Evolutionary conservation across 2,113 vertebrate genomes (phyloP).

Genomic region (Gulo gulo): DNA sequence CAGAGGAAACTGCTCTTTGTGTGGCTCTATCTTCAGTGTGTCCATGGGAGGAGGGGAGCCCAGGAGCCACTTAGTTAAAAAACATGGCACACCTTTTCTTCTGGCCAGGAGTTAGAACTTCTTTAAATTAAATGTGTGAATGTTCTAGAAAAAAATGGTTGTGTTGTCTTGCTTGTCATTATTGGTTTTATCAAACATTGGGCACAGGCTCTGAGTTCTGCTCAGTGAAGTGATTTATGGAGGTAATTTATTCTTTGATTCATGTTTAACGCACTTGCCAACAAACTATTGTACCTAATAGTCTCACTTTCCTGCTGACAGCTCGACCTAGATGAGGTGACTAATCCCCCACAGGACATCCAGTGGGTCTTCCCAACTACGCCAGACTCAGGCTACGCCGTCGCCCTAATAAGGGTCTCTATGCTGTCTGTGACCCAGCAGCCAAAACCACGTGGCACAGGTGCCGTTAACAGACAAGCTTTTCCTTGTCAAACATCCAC

Average conservation of each 20-base stretch:
- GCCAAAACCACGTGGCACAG: not conserved
- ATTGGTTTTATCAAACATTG: not conserved
- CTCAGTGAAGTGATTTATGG: not conserved
- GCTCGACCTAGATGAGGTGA: not conserved
- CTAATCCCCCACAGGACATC: not conserved
- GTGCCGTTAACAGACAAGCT: not conserved
- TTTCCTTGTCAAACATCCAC: not conserved
- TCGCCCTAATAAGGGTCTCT: not conserved
- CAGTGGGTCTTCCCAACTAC: not conserved
- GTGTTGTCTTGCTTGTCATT: not conserved
- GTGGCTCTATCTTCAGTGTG: too few species aligned
- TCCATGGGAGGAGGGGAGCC: not conserved
- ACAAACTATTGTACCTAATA: not conserved
- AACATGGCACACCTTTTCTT: not conserved
- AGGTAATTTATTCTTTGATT: not conserved
- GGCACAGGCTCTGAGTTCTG: not conserved
- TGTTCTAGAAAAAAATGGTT: not conserved
- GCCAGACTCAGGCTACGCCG: not conserved
- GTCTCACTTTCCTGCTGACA: not conserved
- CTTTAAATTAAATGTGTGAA: not conserved
- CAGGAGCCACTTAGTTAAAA: not conserved
- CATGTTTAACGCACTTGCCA: not conserved
- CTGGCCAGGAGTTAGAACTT: not conserved
- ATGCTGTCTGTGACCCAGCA: not conserved
- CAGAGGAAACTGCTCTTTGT: not conserved